phyloP scores from a whole-genome alignment of 2,113 vertebrate species.

The Oncorhynchus gorbuscha region DNA sequence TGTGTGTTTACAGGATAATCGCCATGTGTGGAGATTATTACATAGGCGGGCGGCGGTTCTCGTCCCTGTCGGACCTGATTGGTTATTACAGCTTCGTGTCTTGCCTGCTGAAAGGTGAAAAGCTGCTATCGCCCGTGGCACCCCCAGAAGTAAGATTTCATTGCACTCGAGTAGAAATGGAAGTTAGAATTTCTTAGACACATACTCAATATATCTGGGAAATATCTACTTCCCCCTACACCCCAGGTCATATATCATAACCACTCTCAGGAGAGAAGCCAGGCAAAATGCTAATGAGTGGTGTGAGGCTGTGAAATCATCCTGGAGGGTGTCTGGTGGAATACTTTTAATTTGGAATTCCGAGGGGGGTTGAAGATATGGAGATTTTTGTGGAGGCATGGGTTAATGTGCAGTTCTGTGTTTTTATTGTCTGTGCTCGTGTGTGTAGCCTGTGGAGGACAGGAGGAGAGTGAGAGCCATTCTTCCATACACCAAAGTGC shows the following conservation, averaged over 20 bases:
- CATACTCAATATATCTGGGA: not conserved
- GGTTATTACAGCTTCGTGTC: slow-evolving; percentile 99
- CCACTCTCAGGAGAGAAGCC: slow-evolving; percentile 29
- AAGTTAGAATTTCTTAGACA: not conserved
- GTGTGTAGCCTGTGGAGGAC: slow-evolving; percentile 93
- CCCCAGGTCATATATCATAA: slow-evolving; percentile 21
- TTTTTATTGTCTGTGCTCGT: slow-evolving; percentile 30
- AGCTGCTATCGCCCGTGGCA: slow-evolving; percentile 92
- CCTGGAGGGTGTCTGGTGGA: not conserved
- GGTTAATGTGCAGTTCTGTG: slow-evolving; percentile 7
- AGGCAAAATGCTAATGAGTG: slow-evolving; percentile 42
- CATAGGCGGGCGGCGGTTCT: slow-evolving; percentile 96
- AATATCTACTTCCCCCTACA: not conserved
- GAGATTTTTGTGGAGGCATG: slow-evolving; percentile 26
- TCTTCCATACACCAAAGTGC: slow-evolving; percentile 99
- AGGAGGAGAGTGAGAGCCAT: slow-evolving; percentile 96
- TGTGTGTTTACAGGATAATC: slow-evolving; percentile 82
- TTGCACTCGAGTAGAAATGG: not conserved
- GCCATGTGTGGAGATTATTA: slow-evolving; percentile 99
- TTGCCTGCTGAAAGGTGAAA: slow-evolving; percentile 97
- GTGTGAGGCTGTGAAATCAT: not conserved
- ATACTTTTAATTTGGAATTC: not conserved
- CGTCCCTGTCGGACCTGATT: slow-evolving; percentile 95
- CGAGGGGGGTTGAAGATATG: slow-evolving; percentile 9
- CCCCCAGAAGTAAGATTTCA: slow-evolving; percentile 87